Base-by-base conservation (phyloP, 2,113 vertebrate genomes). In the Sander vitreus region DNA sequence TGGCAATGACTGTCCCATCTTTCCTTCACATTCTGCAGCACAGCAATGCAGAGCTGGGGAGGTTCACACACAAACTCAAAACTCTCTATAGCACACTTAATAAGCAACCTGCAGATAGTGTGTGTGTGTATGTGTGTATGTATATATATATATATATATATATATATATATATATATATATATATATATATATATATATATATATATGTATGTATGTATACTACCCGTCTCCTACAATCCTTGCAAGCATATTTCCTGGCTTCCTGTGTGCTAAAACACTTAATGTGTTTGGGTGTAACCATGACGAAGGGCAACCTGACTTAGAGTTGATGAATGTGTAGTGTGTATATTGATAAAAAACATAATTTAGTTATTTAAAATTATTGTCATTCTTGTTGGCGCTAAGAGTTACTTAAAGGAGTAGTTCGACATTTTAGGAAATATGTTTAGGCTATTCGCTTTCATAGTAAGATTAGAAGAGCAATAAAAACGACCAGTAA, bases 41-140 rank as follows among this genome's bases (percentile, higher is more conserved):
- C 14, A 59, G 60, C 72, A 59, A 58, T 81, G 84, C 77, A 74
- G 62, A 16, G 6, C 70, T 0, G 33, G 69, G 67, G 74, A 78
- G 76, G 53, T 81, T 73, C 73, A 76, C 85, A 83, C 27, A 70
- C 71, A 74, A 54, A 60, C 39, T 43, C 2, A 10, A 10, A 43
- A 43, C 67, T 85, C 85, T 75, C 81, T 18, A 8, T 72, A 76
- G 87, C 75, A 78, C 57, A 50, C 67, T 58, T 93, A 91, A 93
- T 89, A 89, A 92, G 88, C 80, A 88, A 66, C 62, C 89, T 78
- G 81, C 77, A 86, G 55, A 27, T 33, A 27, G 30, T 51, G 59
- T 45, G 68, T 43, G 62, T 66, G 57, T 57, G 55, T 58, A 33
- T 64, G 14, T 55, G 36, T 47, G 50, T 27, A 3, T 27, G 2